Percentiles rank a stretch among this genome's conserved stretches.
These are phyloP conservation scores for Drosophila trichaetosa DNA, from an alignment of 2,888 invertebrate genomes.

Conservation along the genomic window DNA sequence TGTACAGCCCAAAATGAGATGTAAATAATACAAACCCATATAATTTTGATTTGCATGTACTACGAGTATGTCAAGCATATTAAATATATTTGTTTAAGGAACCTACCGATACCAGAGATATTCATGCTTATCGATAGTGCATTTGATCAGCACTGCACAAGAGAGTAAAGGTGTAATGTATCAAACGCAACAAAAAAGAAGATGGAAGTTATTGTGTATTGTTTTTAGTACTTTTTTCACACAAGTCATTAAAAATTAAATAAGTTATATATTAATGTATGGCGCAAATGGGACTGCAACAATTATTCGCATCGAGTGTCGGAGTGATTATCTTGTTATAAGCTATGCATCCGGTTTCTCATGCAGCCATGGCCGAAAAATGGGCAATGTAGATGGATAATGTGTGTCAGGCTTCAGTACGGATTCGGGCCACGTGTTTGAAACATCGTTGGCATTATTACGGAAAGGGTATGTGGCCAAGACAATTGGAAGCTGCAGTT, in stretches of 20 bases:
- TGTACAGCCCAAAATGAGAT: conserved; percentile 54
- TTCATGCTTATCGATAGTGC: not conserved
- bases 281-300: conserved; percentile 60
- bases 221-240: conserved; percentile 41
- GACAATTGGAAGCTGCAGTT: conserved; percentile 95
- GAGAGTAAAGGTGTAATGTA: not conserved
- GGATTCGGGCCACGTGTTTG: conserved; percentile 86
- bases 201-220: not conserved
- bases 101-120: not conserved
- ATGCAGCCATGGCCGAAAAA: conserved; percentile 95
- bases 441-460: conserved; percentile 87
- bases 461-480: conserved; percentile 96
- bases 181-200: conserved; percentile 4
- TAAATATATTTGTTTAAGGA: conserved; percentile 3
- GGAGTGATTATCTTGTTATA: not conserved
- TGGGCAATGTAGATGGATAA: conserved; percentile 95
- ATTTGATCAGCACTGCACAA: not conserved
- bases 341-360: conserved; percentile 86
- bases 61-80: conserved; percentile 41
- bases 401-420: conserved; percentile 93
- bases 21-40: conserved; percentile 53
- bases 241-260: conserved; percentile 55
- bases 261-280: conserved; percentile 66
- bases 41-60: conserved; percentile 62
- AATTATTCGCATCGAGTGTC: conserved; percentile 28